Percentiles rank a stretch among this genome's conserved stretches.
Conservation (phyloP, 2,888 invertebrate genomes). For the Sminthurides aquaticus region DNA sequence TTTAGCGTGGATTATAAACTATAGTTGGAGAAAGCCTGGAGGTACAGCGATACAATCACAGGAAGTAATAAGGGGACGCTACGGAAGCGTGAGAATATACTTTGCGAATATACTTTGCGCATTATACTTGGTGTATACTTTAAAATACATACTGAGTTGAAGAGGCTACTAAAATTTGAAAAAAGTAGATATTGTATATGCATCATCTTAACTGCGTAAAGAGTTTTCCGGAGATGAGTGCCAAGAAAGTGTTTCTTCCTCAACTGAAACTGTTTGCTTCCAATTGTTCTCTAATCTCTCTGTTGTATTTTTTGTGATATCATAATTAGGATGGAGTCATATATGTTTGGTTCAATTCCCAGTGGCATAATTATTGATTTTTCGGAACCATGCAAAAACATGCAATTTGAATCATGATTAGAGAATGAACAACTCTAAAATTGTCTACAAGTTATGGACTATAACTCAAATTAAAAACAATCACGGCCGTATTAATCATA, state of each 20-base stretch:
- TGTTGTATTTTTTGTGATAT: neutral
- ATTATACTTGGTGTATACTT: too few species aligned
- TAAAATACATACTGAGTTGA: too few species aligned
- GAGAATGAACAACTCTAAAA: neutral
- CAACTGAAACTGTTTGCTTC: conserved; percentile 3
- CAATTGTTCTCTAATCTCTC: conserved; percentile 2
- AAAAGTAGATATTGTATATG: neutral
- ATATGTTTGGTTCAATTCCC: neutral
- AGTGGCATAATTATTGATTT: neutral
- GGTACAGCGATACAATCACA: too few species aligned
- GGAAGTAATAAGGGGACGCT: too few species aligned
- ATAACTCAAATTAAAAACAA: too few species aligned
- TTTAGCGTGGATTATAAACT: too few species aligned
- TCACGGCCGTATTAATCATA: too few species aligned
- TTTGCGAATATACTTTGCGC: too few species aligned
- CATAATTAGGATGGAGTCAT: neutral
- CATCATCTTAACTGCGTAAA: neutral
- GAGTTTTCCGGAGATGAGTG: conserved; percentile 6
- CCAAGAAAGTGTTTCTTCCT: conserved; percentile 7
- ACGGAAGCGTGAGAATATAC: too few species aligned
- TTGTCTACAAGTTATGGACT: too few species aligned
- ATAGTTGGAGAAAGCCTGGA: too few species aligned
- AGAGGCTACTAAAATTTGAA: too few species aligned
- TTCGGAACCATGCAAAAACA: neutral
- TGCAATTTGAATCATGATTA: conserved; percentile 1